Percentiles rank a stretch among this genome's conserved stretches.
These are phyloP conservation scores for Mythimna loreyi DNA, from an alignment of 2,888 invertebrate species.

Conservation along the genomic window DNA sequence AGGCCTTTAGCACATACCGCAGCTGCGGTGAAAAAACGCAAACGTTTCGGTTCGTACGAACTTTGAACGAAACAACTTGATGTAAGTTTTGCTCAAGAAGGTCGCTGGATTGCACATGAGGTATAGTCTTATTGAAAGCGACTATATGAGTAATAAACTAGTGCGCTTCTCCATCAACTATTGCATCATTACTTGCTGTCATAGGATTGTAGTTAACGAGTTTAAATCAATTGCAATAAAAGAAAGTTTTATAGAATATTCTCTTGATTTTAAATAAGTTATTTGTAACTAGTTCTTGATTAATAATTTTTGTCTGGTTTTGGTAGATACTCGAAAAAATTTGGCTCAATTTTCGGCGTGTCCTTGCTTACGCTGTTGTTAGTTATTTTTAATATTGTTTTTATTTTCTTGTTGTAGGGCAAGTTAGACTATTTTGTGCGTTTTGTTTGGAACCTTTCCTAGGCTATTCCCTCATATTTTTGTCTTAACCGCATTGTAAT, in stretches of 20 bases:
- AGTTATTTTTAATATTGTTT: not conserved
- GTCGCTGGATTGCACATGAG: conserved; percentile 78
- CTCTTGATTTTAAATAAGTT: no score
- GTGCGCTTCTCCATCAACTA: no score
- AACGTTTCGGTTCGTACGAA: conserved; percentile 67
- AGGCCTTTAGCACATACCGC: conserved; percentile 29
- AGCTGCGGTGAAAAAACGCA: conserved; percentile 48
- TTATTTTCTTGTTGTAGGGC: not conserved
- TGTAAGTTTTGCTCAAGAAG: conserved; percentile 76
- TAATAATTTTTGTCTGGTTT: no score
- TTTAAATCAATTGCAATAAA: no score
- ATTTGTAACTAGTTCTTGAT: no score
- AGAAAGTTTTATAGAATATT: no score
- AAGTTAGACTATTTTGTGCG: not conserved
- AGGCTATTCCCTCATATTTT: not conserved
- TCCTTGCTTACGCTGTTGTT: not conserved
- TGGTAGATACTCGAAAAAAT: not conserved
- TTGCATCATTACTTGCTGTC: no score
- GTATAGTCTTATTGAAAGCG: conserved; percentile 67
- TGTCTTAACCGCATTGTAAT: not conserved
- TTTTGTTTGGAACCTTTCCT: not conserved
- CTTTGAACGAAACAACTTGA: conserved; percentile 71
- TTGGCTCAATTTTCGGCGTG: not conserved
- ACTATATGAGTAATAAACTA: not conserved
- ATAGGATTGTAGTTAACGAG: no score